phyloP scores from a whole-genome alignment of 2,797 vertebrate genomes.

The Gobio occitaniae region DNA sequence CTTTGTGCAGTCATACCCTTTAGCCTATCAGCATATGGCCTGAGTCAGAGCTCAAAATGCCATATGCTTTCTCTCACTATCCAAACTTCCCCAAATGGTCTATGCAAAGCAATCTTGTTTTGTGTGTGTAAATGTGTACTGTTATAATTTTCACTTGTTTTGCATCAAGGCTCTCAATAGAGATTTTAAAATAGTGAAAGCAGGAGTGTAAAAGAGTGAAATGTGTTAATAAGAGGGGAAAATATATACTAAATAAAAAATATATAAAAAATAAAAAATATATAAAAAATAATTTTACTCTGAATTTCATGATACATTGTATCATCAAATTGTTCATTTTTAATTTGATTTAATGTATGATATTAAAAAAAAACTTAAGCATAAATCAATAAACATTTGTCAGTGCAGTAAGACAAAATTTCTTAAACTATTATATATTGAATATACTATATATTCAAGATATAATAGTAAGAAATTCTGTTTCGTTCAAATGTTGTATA shows the following conservation, averaged over 20 bases:
- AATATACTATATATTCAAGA: too few species aligned
- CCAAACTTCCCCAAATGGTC: not conserved
- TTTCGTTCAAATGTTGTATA: too few species aligned
- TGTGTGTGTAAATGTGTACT: constrained; percentile 4
- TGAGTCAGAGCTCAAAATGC: constrained; percentile 19
- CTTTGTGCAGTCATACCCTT: constrained; percentile 33
- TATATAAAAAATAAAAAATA: too few species aligned
- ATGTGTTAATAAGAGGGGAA: not conserved
- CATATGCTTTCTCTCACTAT: constrained; percentile 52
- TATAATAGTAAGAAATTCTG: too few species aligned
- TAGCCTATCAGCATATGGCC: constrained; percentile 27
- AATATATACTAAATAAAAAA: too few species aligned
- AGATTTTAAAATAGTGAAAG: not conserved
- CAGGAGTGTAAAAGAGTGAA: not conserved
- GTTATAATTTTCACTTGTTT: not conserved
- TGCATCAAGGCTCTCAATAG: not conserved
- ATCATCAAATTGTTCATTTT: not conserved
- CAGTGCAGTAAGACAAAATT: too few species aligned
- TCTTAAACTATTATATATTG: too few species aligned
- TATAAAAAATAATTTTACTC: too few species aligned
- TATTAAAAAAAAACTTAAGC: not conserved
- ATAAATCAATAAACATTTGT: not conserved
- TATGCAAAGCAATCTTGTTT: constrained; percentile 30
- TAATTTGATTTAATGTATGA: not conserved
- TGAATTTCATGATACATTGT: not conserved